Percentiles rank a stretch among this genome's conserved stretches.
Conservation (phyloP, 2,888 invertebrate species). For the Euplagia quadripunctaria region DNA sequence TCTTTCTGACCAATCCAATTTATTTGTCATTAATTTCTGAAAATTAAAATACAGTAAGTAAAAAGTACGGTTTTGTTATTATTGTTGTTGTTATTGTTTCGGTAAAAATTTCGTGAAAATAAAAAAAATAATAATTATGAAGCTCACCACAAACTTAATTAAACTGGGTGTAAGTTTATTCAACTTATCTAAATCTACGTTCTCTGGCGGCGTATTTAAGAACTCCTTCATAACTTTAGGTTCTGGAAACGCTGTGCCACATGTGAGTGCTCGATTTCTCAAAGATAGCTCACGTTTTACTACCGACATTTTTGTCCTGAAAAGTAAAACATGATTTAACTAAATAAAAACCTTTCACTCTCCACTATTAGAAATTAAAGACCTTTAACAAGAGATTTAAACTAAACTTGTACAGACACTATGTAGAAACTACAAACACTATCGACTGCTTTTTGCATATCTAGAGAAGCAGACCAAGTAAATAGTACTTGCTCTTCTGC, state of each 20-base stretch:
- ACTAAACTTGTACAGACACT: too few species aligned
- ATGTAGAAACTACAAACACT: too few species aligned
- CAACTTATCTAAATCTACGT: slow-evolving; percentile 83
- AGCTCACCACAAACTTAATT: slow-evolving; percentile 89
- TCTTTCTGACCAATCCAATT: slow-evolving; percentile 91
- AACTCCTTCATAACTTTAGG: slow-evolving; percentile 92
- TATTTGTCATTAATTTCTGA: slow-evolving; percentile 89
- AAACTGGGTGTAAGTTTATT: slow-evolving; percentile 90
- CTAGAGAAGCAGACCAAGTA: too few species aligned
- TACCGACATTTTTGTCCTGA: slow-evolving; percentile 88
- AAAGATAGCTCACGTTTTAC: slow-evolving; percentile 91
- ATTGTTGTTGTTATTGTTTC: too few species aligned
- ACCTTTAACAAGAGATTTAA: too few species aligned
- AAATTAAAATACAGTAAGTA: slow-evolving; percentile 3
- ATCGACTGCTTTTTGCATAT: too few species aligned
- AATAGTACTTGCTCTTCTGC: too few species aligned
- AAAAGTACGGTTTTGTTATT: neutral
- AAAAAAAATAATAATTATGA: neutral
- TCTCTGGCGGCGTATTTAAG: slow-evolving; percentile 84
- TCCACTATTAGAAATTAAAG: neutral
- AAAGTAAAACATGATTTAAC: slow-evolving; percentile 44
- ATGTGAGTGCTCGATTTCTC: slow-evolving; percentile 89
- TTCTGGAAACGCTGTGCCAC: slow-evolving; percentile 89
- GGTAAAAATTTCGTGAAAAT: too few species aligned
- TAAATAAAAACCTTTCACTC: neutral